phyloP scores from a whole-genome alignment of 2,797 vertebrate species.

The Eulemur rubriventer region DNA sequence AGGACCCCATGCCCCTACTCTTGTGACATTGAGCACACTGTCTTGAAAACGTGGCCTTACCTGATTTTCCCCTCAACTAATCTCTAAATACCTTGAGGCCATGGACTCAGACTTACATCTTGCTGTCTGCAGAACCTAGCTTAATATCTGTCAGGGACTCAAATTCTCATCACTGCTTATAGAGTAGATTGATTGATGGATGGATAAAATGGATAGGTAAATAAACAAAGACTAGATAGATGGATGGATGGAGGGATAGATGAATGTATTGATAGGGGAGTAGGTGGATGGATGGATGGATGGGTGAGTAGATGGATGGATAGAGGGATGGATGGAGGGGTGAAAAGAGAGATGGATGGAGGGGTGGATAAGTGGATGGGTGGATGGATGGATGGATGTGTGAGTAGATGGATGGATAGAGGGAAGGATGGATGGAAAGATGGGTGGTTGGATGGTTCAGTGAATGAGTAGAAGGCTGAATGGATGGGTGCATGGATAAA shows the following conservation, averaged over 20 bases:
- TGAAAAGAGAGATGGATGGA: neutral
- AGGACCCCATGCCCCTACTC: neutral
- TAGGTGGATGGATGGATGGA: no score
- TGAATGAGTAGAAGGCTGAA: no score
- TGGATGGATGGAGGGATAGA: neutral
- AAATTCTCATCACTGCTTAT: neutral
- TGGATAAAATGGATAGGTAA: neutral
- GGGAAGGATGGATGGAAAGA: rapidly evolving
- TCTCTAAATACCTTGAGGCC: neutral
- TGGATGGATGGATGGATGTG: neutral
- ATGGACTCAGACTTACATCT: neutral
- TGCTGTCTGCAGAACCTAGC: neutral
- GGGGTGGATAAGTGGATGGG: no score
- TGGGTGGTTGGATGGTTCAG: no score
- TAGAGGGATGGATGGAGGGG: no score
- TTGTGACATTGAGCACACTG: rapidly evolving
- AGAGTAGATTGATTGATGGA: neutral
- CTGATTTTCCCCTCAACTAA: neutral
- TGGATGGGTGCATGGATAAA: neutral
- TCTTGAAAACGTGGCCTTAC: neutral
- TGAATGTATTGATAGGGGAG: no score
- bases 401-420: rapidly evolving
- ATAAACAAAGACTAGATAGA: neutral
- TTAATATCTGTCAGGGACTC: neutral
- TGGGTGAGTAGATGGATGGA: neutral